Evolutionary conservation across 2,113 vertebrate species (phyloP).

Genomic region (Channa argus): DNA sequence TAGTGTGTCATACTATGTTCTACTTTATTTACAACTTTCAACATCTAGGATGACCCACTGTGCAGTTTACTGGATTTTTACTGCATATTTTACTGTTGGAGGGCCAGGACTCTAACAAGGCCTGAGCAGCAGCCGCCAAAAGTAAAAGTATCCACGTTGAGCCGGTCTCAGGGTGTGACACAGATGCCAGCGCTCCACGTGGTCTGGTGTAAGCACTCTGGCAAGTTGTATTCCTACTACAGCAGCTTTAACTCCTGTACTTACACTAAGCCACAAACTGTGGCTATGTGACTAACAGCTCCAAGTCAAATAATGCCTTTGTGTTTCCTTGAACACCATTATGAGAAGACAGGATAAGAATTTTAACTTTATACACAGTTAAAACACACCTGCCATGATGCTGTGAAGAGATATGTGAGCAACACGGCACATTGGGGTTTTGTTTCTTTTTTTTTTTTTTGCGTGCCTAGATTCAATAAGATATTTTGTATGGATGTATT

Average conservation of each 20-base stretch:
- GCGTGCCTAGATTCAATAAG: constrained; percentile 1
- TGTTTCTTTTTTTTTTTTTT: constrained; percentile 32
- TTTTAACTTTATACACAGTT: constrained; percentile 30
- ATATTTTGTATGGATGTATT: not conserved
- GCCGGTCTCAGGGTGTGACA: constrained; percentile 19
- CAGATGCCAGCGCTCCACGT: constrained; percentile 50
- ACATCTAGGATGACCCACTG: not conserved
- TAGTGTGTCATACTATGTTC: too few relatives aligned
- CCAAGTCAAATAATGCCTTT: constrained; percentile 38
- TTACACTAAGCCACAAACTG: constrained; percentile 50
- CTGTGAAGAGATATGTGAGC: constrained; percentile 33
- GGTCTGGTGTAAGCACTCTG: constrained; percentile 38
- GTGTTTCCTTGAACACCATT: constrained; percentile 29
- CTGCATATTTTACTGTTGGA: not conserved
- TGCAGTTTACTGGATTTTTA: not conserved
- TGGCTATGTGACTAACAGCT: constrained; percentile 59
- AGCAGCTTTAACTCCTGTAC: constrained; percentile 39
- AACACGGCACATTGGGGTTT: constrained; percentile 40
- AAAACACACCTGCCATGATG: constrained; percentile 29
- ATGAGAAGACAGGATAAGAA: constrained; percentile 34
- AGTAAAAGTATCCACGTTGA: constrained; percentile 24
- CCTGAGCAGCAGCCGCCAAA: constrained; percentile 11
- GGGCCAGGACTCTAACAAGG: not conserved
- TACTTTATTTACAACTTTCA: not conserved
- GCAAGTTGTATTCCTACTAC: constrained; percentile 27